Evolutionary conservation across 2,888 invertebrate genomes (phyloP), one percentile per base, ranked within the genome.

Genomic region (Drosophila helvetica): DNA sequence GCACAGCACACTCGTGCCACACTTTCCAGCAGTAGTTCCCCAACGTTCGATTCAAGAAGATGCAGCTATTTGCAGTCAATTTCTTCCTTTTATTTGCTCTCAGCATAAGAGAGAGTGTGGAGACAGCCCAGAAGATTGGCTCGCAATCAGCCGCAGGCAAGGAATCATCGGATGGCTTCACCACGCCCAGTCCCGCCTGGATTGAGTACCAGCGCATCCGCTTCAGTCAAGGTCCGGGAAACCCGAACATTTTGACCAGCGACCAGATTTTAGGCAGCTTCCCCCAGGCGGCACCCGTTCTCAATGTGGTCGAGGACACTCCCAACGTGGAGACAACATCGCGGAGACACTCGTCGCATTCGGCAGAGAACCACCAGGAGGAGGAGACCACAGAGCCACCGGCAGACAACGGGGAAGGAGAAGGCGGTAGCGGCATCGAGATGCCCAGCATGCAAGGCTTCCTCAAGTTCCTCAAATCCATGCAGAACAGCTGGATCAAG

Each of bases 151-250:
- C 8, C 25, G 30, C 46, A 42, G 8, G 12, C 38, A 67, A 67
- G 46, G n/a, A n/a, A 42, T 18, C 9, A 45, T n/a, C 9, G 1
- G 75, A 74, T 7, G 75, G 46, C 5, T 76, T 86, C 2, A 80
- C 56, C 18, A 89, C 83, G 3, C 91, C 91, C 30, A 92, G 90
- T 64, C 76, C 87, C 10, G 87, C 85, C 18, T 92, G 92, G 92
- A 73, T 91, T 30, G 88, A 89, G 47, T 92, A 92, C 74, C 92
- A 92, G 64, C 87, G 86, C 6, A 90, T 92, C 54, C 83, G 92
- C 1, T 91, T 90, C 55, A 79, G 79, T 19, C 56, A 74, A 9
- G 74, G 65, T 12, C 78, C 76, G 27, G 65, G 66, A 7, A 78
- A 77, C 12, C 60, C 64, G 38, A 38, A 38, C 2, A 76, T 70